Base-by-base conservation (phyloP, 30 jellyfish, hydroid and myxozoan species). In the Clytia hemisphaerica region DNA sequence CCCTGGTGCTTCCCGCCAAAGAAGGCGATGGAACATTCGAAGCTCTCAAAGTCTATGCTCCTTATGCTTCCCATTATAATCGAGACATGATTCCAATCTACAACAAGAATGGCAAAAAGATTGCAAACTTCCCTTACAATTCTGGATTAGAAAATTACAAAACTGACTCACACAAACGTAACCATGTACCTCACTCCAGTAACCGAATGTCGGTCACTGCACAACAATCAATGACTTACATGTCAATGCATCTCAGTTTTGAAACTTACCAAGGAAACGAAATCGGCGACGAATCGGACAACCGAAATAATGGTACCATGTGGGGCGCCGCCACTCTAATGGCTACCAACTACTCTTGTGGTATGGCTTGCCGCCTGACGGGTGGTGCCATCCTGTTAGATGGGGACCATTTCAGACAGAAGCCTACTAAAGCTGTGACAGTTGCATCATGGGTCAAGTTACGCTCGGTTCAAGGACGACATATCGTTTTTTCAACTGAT, bases 311-410 rank as follows among this genome's bases (percentile, higher is more conserved):
- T 61, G 98, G 84, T 37, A 6, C 71, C n/a, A 63, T 79, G 45
- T 67, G 85, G 37, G 94, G 94, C 14, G 92, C 94, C 36, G 98
- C 98, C 3, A 80, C 94, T 2, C 32, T 91, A 49, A 81, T 89
- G 93, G 79, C 29, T 9, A 73, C 92, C 0, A 89, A 89, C 71
- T 76, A 58, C 82, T 82, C 95, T 57, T 89, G 98, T 76, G 98
- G 98, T 29, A 27, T 89, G 67, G 98, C 98, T 50, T 73, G 79
- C 44, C 67, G 94, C 58, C 60, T 89, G 18, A 62, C 65, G 15
- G 95, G 93, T 34, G 98, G 98, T 25, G 95, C 75, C 37, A 72
- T 89, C 6, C 24, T 71, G 33, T 89, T 89, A 45, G 93, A 89
- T 50, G 95, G 95, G 9, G 76, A 55, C 18, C 30, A 53, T 12